Evolutionary conservation across 2,888 invertebrate species (phyloP), one percentile per base, ranked within the genome.

Genomic region (Caenorhabditis wallacei): DNA sequence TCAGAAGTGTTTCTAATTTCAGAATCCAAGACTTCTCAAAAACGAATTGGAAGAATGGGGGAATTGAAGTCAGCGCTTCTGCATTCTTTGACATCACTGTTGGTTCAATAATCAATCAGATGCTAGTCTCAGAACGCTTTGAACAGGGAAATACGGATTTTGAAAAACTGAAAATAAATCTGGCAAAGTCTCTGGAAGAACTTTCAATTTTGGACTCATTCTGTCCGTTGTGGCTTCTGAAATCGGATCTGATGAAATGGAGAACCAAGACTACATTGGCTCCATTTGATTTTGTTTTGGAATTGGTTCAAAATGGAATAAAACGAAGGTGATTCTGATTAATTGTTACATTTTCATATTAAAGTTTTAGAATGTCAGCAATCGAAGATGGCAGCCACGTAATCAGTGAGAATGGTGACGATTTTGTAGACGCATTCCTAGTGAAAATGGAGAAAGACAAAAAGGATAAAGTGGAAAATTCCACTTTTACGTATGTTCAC

Each of bases 341-440:
- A 13, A 40, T 10, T 40, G 30, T 8, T 5, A 8, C 3, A 10
- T 22, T 5, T 57, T 16, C 13, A 10, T 26, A 35, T 5, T 24
- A 24, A 53, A 20, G 8, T 61, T 63, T 63, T 48, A 86, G 85
- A 43, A 59, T 68, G n/a, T 48, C 11, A 0, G 70, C 56, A 0
- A 79, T 87, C 8, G 71, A 78, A n/a, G 46, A 54, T 16, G 84
- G 87, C 11, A 64, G 57, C 7, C 80, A 82, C 40, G 64, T 75
- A 13, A 37, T 85, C 2, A 74, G 56, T 10, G 85, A 81, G 0
- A 80, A 84, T 0, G 79, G 75, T 16, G 79, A 75, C 16, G 87
- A 87, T 37, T 87, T 82, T 53, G 64, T 85, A 16, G 86, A 87
- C 66, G 86, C 81, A 0, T 87, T 79, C 48, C 22, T 87, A 16